Conservation (phyloP, 2,113 vertebrate species). For the Anseranas semipalmata region DNA sequence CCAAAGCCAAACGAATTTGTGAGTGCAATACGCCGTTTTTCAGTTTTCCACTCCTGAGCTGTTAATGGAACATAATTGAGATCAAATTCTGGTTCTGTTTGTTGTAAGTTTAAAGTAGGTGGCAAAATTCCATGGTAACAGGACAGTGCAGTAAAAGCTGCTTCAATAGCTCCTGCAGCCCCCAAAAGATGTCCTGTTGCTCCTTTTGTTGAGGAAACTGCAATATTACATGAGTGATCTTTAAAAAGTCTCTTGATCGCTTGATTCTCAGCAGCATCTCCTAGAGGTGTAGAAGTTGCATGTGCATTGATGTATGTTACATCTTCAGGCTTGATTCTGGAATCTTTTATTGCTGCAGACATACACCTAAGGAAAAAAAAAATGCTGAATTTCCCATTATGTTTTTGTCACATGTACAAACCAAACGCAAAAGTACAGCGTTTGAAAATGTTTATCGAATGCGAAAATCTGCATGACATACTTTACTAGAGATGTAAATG, state of each 20-base stretch:
- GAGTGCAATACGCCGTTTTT: constrained; percentile 82
- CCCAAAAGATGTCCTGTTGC: constrained; percentile 94
- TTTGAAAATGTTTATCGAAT: not conserved
- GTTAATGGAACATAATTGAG: constrained; percentile 90
- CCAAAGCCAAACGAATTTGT: constrained; percentile 98
- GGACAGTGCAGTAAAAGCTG: constrained; percentile 89
- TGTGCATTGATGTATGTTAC: constrained; percentile 94
- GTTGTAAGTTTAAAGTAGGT: constrained; percentile 92
- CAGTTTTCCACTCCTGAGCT: constrained; percentile 85
- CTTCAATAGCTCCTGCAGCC: constrained; percentile 91
- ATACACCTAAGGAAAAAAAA: constrained; percentile 84
- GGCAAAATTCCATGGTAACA: constrained; percentile 89
- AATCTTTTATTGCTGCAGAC: constrained; percentile 89
- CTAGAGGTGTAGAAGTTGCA: constrained; percentile 93
- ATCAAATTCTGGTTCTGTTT: constrained; percentile 88
- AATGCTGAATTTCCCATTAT: not conserved
- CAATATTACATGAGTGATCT: constrained; percentile 72
- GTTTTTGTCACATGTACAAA: not conserved
- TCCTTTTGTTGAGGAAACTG: constrained; percentile 95
- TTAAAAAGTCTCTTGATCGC: constrained; percentile 92
- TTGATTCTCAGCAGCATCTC: constrained; percentile 93
- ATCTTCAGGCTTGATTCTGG: constrained; percentile 80
- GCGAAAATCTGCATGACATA: not conserved
- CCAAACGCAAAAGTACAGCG: not conserved
- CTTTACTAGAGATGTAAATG: not conserved